A percentile compares a stretch with the other conserved stretches of the same genome.
Conservation (phyloP, 2,113 vertebrate species). For the Lipophrys pholis region DNA sequence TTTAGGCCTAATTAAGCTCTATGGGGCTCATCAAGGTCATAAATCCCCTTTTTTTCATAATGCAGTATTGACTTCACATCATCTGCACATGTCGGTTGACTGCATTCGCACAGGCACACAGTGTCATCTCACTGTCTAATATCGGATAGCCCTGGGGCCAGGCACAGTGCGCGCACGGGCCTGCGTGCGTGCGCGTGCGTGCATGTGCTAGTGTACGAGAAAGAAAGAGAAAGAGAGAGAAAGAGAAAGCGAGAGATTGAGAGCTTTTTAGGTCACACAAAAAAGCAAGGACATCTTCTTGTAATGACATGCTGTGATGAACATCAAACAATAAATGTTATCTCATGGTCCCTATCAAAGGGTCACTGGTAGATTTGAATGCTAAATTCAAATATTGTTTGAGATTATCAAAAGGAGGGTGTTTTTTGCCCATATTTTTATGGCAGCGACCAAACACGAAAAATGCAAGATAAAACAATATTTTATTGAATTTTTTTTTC, state of each 20-base stretch:
- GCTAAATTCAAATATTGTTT: constrained; percentile 26
- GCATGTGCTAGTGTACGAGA: constrained; percentile 15
- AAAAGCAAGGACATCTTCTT: constrained; percentile 80
- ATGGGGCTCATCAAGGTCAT: constrained; percentile 82
- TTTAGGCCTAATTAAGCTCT: constrained; percentile 85
- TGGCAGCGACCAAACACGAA: neutral
- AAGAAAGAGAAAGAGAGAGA: neutral
- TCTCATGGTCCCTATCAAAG: constrained; percentile 52
- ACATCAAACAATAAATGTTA: constrained; percentile 56
- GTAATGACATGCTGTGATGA: constrained; percentile 67
- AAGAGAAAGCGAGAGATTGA: constrained; percentile 24
- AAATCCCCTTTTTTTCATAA: constrained; percentile 81
- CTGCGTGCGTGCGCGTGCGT: neutral
- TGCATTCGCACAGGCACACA: constrained; percentile 79
- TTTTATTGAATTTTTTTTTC: too few relatives aligned
- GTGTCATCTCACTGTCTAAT: constrained; percentile 82
- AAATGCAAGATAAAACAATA: too few relatives aligned
- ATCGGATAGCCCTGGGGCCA: constrained; percentile 82
- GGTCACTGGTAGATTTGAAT: constrained; percentile 25
- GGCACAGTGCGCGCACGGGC: constrained; percentile 24
- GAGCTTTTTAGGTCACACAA: constrained; percentile 77
- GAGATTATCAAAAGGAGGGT: constrained; percentile 25
- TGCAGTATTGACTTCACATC: constrained; percentile 84
- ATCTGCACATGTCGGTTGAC: constrained; percentile 80
- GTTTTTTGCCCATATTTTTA: neutral